These are phyloP conservation scores for Leptobrachium leishanense DNA, from an alignment of 2,113 vertebrate genomes.

Conservation along the genomic window DNA sequence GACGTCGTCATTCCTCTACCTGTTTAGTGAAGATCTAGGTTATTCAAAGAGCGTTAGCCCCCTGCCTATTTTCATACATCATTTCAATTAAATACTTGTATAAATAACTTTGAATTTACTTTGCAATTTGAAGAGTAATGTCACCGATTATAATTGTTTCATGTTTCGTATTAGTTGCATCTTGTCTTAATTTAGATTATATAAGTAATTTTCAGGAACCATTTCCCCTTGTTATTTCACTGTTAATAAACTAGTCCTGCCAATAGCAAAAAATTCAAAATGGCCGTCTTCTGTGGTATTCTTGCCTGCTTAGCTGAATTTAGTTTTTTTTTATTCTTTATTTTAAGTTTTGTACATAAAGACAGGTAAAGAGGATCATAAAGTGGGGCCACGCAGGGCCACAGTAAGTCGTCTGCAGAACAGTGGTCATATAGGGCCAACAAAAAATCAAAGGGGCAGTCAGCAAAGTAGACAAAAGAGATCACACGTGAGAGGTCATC, in stretches of 20 bases:
- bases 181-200: constrained; percentile 23
- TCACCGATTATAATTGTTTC: constrained; percentile 10
- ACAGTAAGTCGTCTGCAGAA: too few relatives aligned
- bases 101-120: constrained; percentile 29
- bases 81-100: constrained; percentile 14
- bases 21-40: constrained; percentile 28
- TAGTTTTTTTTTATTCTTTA: too few relatives aligned
- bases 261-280: constrained; percentile 13
- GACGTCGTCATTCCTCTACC: neutral
- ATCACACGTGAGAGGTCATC: too few relatives aligned
- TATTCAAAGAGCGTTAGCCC: constrained; percentile 36
- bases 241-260: neutral
- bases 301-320: neutral
- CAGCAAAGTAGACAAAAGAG: too few relatives aligned
- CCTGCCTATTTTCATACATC: neutral
- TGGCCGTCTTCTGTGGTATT: neutral
- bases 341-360: too few relatives aligned
- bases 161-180: constrained; percentile 26
- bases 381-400: too few relatives aligned
- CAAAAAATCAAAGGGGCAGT: too few relatives aligned
- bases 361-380: too few relatives aligned
- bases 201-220: too few relatives aligned
- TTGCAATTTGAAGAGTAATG: constrained; percentile 14
- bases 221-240: neutral
- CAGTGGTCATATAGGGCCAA: too few relatives aligned